Conservation (phyloP, 1,140 invertebrate species). For the Phenacoccus solenopsis region DNA sequence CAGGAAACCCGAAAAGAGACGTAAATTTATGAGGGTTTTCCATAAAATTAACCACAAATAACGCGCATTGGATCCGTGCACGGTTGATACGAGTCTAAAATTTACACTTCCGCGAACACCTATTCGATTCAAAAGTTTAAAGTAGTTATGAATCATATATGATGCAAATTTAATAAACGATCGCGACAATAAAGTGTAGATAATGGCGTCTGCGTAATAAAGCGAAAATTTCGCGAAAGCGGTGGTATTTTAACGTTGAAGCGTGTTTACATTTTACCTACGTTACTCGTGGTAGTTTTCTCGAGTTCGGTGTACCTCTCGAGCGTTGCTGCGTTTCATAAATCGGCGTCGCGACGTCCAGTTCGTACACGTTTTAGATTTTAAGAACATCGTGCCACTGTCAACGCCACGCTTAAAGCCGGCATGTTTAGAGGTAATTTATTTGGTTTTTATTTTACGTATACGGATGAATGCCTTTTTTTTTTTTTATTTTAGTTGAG, state of each 20-base stretch:
- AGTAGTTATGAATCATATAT: neutral
- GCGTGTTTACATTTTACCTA: neutral
- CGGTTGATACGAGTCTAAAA: neutral
- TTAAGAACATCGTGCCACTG: neutral
- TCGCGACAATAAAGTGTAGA: neutral
- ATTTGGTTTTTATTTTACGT: neutral
- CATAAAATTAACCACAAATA: too few species aligned
- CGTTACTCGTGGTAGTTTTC: neutral
- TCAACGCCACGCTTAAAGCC: neutral
- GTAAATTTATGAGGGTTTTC: too few species aligned
- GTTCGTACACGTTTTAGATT: neutral
- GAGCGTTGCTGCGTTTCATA: neutral
- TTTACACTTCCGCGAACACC: neutral
- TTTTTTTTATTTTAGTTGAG: too few species aligned
- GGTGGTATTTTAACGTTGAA: neutral
- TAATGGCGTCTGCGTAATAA: constrained; percentile 1
- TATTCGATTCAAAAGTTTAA: constrained; percentile 3
- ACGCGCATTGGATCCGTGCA: too few species aligned
- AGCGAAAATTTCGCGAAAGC: neutral
- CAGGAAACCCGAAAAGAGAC: too few species aligned
- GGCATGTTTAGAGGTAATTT: neutral
- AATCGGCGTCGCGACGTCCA: neutral
- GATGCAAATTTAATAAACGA: constrained; percentile 3
- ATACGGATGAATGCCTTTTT: too few species aligned
- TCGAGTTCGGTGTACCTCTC: neutral